Evolutionary conservation across 2,888 invertebrate species (phyloP).

Genomic region (Steromphala cineraria): DNA sequence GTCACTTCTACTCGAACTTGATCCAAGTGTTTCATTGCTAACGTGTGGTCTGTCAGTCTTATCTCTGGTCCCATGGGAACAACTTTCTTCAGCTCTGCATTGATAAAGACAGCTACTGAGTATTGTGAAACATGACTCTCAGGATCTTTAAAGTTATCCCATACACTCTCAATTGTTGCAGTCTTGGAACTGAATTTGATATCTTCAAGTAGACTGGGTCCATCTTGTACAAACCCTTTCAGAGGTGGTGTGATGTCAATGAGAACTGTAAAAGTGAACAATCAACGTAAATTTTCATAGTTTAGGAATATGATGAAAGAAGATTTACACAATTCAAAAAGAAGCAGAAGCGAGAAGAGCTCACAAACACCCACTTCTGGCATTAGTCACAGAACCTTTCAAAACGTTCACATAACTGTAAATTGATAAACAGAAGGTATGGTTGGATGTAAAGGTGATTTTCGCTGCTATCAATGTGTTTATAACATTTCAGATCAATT

Average conservation of each 20-base stretch:
- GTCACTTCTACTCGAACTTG: slow-evolving; percentile 38
- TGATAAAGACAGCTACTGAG: slow-evolving; percentile 43
- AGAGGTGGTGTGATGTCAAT: slow-evolving; percentile 39
- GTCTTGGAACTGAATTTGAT: slow-evolving; percentile 34
- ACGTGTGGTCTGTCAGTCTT: slow-evolving; percentile 39
- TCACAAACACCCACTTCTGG: too few species aligned
- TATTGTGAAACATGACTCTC: slow-evolving; percentile 44
- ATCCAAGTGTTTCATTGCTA: slow-evolving; percentile 40
- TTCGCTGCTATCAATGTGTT: too few species aligned
- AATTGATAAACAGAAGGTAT: too few species aligned
- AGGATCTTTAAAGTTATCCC: slow-evolving; percentile 35
- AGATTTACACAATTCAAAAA: too few species aligned
- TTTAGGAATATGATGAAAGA: too few species aligned
- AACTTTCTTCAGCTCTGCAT: slow-evolving; percentile 38
- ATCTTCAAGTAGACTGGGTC: slow-evolving; percentile 25
- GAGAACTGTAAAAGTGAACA: slow-evolving; percentile 24
- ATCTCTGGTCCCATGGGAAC: slow-evolving; percentile 35
- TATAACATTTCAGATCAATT: too few species aligned
- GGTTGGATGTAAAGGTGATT: too few species aligned
- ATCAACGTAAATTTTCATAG: too few species aligned
- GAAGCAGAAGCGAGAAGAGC: too few species aligned
- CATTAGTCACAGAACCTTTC: too few species aligned
- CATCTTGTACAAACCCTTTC: slow-evolving; percentile 32
- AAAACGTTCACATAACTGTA: too few species aligned
- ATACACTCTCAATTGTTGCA: slow-evolving; percentile 31